Base-by-base conservation (phyloP, 92 coral and sea anemone species). In the Palythoa heliodiscus region DNA sequence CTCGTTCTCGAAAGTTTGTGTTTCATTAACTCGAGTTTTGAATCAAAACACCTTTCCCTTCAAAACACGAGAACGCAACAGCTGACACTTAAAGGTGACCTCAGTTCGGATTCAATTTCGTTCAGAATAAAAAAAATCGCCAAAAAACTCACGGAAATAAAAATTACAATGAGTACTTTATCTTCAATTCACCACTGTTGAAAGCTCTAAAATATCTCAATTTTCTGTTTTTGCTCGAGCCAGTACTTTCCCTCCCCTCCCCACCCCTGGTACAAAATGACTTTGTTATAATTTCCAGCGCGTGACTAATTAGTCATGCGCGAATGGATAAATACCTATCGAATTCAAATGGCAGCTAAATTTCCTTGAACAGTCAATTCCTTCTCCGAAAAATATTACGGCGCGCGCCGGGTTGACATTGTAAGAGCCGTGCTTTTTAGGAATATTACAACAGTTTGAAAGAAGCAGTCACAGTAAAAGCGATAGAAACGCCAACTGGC, bases 271-370 rank as follows among this genome's bases (percentile, higher is more conserved):
- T 38, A 40, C 23, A 19, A 39, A 72, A 50, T 72, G 53, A 37
- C 52, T 6, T 17, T 38, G 52, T 70, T 72, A 40, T 15, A 17
- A 43, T n/a, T 73, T 52, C 38, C 61, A 23, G 78, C 78, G 78
- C 78, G 66, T 76, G 66, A 76, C 81, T 53, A 52, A 53, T 52
- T 53, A 52, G 43, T 75, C 43, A 52, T 52, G n/a, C 79, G 61
- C 25, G 12, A 76, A 55, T 16, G 48, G 47, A 23, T 29, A 76
- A 76, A 76, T 76, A 54, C 67, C 67, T 52, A n/a, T 54, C 68
- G 81, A 52, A 64, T 76, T 76, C 66, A 74, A 74, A 72, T n/a
- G 17, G 76, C 4, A 40, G 17, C 37, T 74, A 74, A 16, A 52
- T 54, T 76, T 76, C 68, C 67, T 67, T n/a, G 37, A 76, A 58